Base-by-base conservation (phyloP, 2,888 invertebrate species). In the Agapostemon virescens region DNA sequence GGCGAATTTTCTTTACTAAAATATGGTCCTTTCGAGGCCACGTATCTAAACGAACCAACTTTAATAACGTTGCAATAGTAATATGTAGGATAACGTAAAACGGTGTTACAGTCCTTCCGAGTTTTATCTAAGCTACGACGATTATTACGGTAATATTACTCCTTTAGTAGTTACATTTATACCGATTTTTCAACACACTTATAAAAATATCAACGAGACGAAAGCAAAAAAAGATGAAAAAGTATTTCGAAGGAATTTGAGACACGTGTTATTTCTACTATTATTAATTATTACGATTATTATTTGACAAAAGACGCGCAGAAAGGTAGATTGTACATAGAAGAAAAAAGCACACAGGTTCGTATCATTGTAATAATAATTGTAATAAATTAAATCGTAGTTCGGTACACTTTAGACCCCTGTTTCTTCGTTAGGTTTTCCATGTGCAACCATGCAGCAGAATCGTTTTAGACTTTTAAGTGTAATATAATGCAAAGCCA, bases 171-270 rank as follows among this genome's bases (percentile, higher is more conserved):
- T 88, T 90, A 91, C 84, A 90, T 91, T 91, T 91, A 89, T 91
- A 91, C 91, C 89, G 84, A 89, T 91, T 91, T 90, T 91, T 90
- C 90, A 91, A 90, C 91, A 86, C 90, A 89, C 87, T 83, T 87
- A 86, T 86, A 85, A 87, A 82, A 82, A 83, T 83, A 86, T 88
- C 81, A 84, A 87, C 78, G 84, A 84, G 83, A 74, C 80, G 81
- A 85, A 84, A 84, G 79, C 73, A 78, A 79, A 80, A 75, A 77
- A 81, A 66, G 64, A 52, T 74, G 82, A 82, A 81, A 85, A 78
- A 78, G 75, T 74, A 77, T 81, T 86, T 84, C 75, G 79, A 81
- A 73, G 77, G 81, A 77, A 84, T 82, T 86, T 82, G 81, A 80
- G 72, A 85, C 77, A 85, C 63, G 63, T 75, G 74, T 84, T 86